Evolutionary conservation across 2,888 invertebrate species (phyloP).

Genomic region (Macaria notata): DNA sequence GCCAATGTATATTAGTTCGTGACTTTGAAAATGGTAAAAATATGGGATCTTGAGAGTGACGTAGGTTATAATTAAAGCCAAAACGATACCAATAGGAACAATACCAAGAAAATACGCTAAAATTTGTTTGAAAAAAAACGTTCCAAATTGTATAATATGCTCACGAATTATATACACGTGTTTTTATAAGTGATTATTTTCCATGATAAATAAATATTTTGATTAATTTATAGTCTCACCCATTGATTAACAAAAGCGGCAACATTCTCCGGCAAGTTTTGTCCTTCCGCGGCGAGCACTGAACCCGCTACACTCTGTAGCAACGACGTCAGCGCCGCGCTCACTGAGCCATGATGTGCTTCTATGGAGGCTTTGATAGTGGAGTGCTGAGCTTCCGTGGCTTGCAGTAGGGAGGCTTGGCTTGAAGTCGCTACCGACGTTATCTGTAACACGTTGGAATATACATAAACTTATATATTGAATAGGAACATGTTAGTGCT

Average conservation of each 20-base stretch:
- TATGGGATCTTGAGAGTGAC: too few relatives aligned
- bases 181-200: too few relatives aligned
- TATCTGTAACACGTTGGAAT: too few relatives aligned
- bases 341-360: slow-evolving; percentile 23
- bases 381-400: slow-evolving; percentile 21
- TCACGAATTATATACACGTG: too few relatives aligned
- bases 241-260: slow-evolving; percentile 1
- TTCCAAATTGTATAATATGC: too few relatives aligned
- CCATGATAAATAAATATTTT: too few relatives aligned
- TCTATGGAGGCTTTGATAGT: slow-evolving; percentile 18
- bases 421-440: slow-evolving; percentile 19
- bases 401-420: slow-evolving; percentile 15
- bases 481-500: neutral
- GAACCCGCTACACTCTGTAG: slow-evolving; percentile 20
- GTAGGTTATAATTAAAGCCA: too few relatives aligned
- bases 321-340: slow-evolving; percentile 10
- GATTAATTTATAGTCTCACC: slow-evolving; percentile 28
- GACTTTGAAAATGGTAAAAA: too few relatives aligned
- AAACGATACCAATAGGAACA: too few relatives aligned
- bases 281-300: slow-evolving; percentile 22
- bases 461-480: neutral
- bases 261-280: slow-evolving; percentile 39
- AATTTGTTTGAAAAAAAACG: too few relatives aligned
- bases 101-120: too few relatives aligned
- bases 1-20: too few relatives aligned